Evolutionary conservation across 1,140 invertebrate species (phyloP), one percentile per base, ranked within the genome.

Genomic region (Drosophila arizonae): DNA sequence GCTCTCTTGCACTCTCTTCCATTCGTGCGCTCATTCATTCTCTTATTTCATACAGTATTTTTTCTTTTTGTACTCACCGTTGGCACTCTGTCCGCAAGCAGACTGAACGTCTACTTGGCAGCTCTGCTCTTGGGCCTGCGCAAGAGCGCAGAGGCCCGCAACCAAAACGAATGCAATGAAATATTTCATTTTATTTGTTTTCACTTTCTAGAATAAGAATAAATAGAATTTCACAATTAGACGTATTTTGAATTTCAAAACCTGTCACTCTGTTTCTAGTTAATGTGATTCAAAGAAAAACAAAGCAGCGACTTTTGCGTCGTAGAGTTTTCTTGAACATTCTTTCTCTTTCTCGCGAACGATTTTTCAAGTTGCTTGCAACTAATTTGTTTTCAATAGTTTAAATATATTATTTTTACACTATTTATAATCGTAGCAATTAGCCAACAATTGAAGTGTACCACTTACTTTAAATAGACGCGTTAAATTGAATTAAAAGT

Each of bases 81-180:
- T 81, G 24, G 63, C 55, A 39, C 43, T 77, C 8, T 71, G 70
- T 65, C 43, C 92, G 76, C 95, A 96, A 55, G 94, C 93, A 45
- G 81, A 81, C 10, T 93, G 90, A 3, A 95, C 93, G 75, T 94
- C 93, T 15, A 92, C 93, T 81, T 94, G 95, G 87, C 95, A 96
- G 46, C 90, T 92, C 41, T 95, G 93, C 30, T 88, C 67, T 10
- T 92, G 90, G 15, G 93, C 92, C 43, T 90, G 77, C 4, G 91
- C 91, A 24, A 94, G 90, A 56, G 92, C 92, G 52, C 94, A 66
- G 26, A 94, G 84, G 78, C 93, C 84, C 65, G 92, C 90, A 72
- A 95, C 90, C 58, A 93, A 60, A 43, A 92, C 82, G 58, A 94
- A 81, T 73, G 93, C 66, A 66, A 92, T 92, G 39, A 94, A 90